Conservation (phyloP, 2,113 vertebrate species). For the Laticauda colubrina region DNA sequence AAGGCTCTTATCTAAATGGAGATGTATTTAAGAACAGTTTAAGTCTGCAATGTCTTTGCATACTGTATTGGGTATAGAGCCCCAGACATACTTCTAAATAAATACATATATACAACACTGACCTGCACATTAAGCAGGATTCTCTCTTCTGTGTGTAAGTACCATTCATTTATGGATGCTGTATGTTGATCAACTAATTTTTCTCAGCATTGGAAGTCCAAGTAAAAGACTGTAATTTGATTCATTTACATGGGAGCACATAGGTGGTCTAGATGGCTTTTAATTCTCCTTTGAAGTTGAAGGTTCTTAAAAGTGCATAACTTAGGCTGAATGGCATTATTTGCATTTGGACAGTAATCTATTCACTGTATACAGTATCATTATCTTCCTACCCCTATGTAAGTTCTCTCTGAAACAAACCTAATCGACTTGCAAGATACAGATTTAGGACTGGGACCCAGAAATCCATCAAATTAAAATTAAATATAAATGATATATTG, state of each 20-base stretch:
- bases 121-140: not conserved
- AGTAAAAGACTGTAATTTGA: not conserved
- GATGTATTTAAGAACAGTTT: not conserved
- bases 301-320: not conserved
- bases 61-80: not conserved
- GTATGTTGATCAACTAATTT: not conserved
- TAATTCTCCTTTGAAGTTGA: constrained; percentile 2
- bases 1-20: not conserved
- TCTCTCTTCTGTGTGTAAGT: not conserved
- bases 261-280: not conserved
- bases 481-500: not conserved
- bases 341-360: not conserved
- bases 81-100: not conserved
- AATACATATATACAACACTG: not conserved
- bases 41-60: not conserved
- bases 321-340: not conserved
- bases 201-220: not conserved
- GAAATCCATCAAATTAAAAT: not conserved
- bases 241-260: not conserved
- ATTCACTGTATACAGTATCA: not conserved
- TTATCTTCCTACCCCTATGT: not conserved
- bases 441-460: not conserved
- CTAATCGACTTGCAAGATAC: not conserved
- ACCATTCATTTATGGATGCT: not conserved
- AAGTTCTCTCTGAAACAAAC: not conserved